Base-by-base conservation (phyloP, 2,888 invertebrate genomes). In the Latheticus oryzae region DNA sequence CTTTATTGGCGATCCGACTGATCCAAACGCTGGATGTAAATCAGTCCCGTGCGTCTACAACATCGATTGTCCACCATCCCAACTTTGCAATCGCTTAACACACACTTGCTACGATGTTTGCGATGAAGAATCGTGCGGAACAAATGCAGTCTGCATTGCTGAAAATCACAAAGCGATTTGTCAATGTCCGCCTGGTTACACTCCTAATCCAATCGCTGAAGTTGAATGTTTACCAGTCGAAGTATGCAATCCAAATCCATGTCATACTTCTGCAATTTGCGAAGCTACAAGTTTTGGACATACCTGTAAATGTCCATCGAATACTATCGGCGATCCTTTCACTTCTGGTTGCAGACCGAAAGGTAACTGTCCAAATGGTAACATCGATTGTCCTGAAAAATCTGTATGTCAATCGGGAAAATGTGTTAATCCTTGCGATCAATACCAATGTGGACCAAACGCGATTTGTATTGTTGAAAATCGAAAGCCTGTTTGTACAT, bases 11-110 rank as follows among this genome's bases (percentile, higher is more conserved):
- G 89, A 95, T 80, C 93, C 95, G 0, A 88, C 89, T 72, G 91
- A 93, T 74, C 78, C 85, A 1, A 81, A 82, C 55, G 83, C 83
- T 55, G 93, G 93, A 45, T 92, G 93, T 72, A 84, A 87, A 78
- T 83, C 87, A 51, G 92, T 93, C 3, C 90, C 92, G 2, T 94
- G 93, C 73, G 90, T 93, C 23, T 93, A 93, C 74, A 93, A 93
- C 71, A 85, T 87, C 37, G 93, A 93, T 72, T 94, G 94, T 72
- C 88, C 90, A 19, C 80, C 87, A 0, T 84, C 87, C 53, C 90
- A 94, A 74, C 79, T 92, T 47, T 95, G 95, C 74, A 89, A 95
- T 73, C 83, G 94, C 45, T 79, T 93, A 73, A 89, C 90, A 1
- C 90, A 93, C 73, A 88, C 88, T 12, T 95, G 95, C 70, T 85